phyloP scores from a whole-genome alignment of 2,797 vertebrate genomes.

The Micromesistius poutassou region DNA sequence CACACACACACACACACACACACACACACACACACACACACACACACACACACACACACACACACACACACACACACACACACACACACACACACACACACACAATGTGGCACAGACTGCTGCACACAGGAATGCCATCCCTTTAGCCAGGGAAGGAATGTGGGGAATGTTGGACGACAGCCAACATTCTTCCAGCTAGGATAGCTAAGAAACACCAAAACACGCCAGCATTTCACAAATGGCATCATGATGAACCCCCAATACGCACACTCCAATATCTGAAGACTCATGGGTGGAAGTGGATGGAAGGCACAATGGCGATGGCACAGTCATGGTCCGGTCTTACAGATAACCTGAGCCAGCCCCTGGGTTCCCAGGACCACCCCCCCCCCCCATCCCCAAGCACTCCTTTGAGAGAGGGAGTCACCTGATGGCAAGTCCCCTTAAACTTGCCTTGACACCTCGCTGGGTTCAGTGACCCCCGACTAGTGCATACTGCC shows the following conservation, averaged over 20 bases:
- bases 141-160: constrained; percentile 42
- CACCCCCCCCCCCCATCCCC: background rate
- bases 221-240: constrained; percentile 29
- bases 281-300: background rate
- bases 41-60: too few relatives aligned
- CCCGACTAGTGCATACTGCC: background rate
- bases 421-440: constrained; percentile 14
- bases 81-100: too few relatives aligned
- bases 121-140: constrained; percentile 46
- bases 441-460: constrained; percentile 20
- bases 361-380: background rate
- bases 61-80: constrained; percentile 22
- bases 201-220: constrained; percentile 42
- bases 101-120: constrained; percentile 25
- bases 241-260: background rate
- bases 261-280: background rate
- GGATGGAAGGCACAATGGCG: background rate
- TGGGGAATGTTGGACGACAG: constrained; percentile 50
- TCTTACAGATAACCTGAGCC: background rate
- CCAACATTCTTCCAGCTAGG: constrained; percentile 53
- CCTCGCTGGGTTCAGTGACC: background rate
- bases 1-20: constrained; percentile 2
- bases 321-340: background rate
- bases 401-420: background rate
- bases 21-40: constrained; percentile 14